Evolutionary conservation across 2,888 invertebrate genomes (phyloP).

Genomic region (Folsomia candida): DNA sequence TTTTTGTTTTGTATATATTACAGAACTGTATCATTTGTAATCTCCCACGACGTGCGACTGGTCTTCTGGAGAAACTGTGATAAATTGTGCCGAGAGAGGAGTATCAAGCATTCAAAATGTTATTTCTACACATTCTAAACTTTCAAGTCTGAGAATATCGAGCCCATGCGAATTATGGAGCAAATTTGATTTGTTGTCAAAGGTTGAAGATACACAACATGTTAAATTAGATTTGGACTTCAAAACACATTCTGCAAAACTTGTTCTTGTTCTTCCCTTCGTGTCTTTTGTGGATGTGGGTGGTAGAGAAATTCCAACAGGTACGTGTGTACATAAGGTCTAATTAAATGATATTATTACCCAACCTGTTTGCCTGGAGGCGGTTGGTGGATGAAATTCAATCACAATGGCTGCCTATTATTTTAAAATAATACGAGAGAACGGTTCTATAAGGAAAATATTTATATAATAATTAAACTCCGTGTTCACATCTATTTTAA

Average conservation of each 20-base stretch:
- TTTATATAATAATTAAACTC: neutral
- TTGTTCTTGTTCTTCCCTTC: neutral
- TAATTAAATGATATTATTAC: neutral
- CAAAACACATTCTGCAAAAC: conserved; percentile 11
- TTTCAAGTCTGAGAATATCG: neutral
- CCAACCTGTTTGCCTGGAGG: neutral
- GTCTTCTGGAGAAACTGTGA: conserved; percentile 48
- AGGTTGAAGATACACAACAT: neutral
- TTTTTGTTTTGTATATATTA: conserved; percentile 52
- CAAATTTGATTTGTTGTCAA: conserved; percentile 11
- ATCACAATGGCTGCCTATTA: neutral
- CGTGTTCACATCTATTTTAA: neutral
- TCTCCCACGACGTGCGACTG: conserved; percentile 44
- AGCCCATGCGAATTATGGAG: neutral
- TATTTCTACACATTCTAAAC: neutral
- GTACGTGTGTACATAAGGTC: neutral
- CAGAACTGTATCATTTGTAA: conserved; percentile 61
- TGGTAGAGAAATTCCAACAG: no score
- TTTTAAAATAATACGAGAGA: neutral
- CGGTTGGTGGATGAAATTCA: neutral
- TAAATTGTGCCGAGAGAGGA: conserved; percentile 10
- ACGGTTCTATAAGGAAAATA: neutral
- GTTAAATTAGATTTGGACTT: conserved; percentile 12
- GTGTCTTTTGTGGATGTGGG: conserved; percentile 5
- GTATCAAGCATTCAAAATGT: neutral